These are phyloP conservation scores for Drosophila gunungcola DNA, from an alignment of 1,140 invertebrate species.

Conservation along the genomic window DNA sequence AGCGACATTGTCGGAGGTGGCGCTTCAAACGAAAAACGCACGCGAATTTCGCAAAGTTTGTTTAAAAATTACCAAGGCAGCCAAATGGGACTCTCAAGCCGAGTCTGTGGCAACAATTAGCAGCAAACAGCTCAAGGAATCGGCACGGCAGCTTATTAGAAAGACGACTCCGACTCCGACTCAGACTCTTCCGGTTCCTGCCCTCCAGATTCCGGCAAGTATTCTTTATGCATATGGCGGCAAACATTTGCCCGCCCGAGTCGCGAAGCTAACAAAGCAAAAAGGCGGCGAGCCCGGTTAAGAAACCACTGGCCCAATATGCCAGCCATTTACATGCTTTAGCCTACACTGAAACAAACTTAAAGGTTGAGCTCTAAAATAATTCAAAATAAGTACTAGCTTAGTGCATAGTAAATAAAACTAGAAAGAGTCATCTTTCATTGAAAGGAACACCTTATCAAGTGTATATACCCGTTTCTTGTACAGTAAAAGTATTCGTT, in stretches of 20 bases:
- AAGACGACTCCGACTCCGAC: slow-evolving; percentile 12
- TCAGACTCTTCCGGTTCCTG: background rate
- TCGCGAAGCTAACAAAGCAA: slow-evolving; percentile 41
- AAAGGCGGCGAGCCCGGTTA: slow-evolving; percentile 3
- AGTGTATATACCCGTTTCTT: too few relatives aligned
- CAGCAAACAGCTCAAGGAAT: slow-evolving; percentile 49
- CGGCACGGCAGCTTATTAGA: slow-evolving; percentile 54
- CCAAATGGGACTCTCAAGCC: background rate
- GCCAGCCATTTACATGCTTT: slow-evolving; percentile 15
- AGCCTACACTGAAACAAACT: background rate
- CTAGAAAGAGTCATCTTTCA: too few relatives aligned
- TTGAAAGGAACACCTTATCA: too few relatives aligned
- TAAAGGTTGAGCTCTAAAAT: background rate
- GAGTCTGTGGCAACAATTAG: slow-evolving; percentile 61
- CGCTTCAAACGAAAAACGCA: slow-evolving; percentile 65
- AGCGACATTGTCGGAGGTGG: slow-evolving; percentile 49
- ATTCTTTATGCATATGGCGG: slow-evolving; percentile 60
- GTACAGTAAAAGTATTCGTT: too few relatives aligned
- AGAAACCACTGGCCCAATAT: slow-evolving; percentile 19
- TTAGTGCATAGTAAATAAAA: background rate
- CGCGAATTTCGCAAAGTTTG: slow-evolving; percentile 69
- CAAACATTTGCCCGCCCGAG: slow-evolving; percentile 42
- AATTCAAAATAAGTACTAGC: background rate
- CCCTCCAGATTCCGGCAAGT: background rate
- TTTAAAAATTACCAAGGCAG: slow-evolving; percentile 72